phyloP scores from a whole-genome alignment of 2,113 vertebrate species.

The Xiphorhynchus elegans region DNA sequence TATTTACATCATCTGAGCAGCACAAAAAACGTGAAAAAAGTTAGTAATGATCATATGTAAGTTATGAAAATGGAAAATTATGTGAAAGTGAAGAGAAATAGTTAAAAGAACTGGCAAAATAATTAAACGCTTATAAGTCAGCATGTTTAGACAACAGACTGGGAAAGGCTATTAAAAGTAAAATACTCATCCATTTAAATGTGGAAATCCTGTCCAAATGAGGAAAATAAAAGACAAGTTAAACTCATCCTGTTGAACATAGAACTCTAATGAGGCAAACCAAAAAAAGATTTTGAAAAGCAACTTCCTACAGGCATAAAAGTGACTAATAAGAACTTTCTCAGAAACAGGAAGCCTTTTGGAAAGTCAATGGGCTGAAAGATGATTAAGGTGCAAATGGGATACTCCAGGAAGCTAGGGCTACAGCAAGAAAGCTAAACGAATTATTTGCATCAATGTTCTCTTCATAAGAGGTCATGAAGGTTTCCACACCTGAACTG shows the following conservation, averaged over 20 bases:
- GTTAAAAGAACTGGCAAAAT: neutral
- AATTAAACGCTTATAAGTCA: neutral
- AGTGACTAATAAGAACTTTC: constrained; percentile 33
- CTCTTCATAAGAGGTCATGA: constrained; percentile 7
- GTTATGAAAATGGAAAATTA: neutral
- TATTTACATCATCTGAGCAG: neutral
- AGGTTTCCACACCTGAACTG: constrained; percentile 1
- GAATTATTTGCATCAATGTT: constrained; percentile 40
- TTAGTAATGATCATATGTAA: neutral
- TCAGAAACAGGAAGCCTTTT: constrained; percentile 37
- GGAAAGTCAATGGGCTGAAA: constrained; percentile 45
- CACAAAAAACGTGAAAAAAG: neutral
- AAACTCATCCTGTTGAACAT: neutral
- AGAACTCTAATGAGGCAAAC: constrained; percentile 25
- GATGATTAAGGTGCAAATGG: constrained; percentile 54
- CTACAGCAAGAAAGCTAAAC: constrained; percentile 1
- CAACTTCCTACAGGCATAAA: constrained; percentile 12
- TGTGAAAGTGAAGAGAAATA: neutral
- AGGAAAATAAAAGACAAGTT: constrained; percentile 17
- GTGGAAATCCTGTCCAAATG: neutral
- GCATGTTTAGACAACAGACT: neutral
- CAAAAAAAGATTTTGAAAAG: constrained; percentile 13
- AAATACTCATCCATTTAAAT: neutral
- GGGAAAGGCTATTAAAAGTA: neutral
- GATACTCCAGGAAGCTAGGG: constrained; percentile 10